Evolutionary conservation across 2,888 invertebrate species (phyloP).

Genomic region (Mythimna lalbum): DNA sequence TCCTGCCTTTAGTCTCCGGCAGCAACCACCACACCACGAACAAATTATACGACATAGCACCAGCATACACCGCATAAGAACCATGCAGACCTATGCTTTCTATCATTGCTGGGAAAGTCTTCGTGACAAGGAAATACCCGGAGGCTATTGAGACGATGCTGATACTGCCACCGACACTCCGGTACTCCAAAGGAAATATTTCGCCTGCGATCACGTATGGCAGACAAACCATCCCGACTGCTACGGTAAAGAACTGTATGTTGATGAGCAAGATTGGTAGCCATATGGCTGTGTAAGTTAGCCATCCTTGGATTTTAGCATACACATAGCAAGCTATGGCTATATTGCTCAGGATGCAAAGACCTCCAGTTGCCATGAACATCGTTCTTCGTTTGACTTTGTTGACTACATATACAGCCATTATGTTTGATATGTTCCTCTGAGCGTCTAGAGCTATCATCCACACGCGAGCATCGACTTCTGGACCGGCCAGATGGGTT

Average conservation of each 20-base stretch:
- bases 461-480: constrained; percentile 90
- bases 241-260: constrained; percentile 87
- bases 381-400: constrained; percentile 90
- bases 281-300: constrained; percentile 76
- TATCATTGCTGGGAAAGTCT: constrained; percentile 90
- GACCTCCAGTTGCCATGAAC: constrained; percentile 88
- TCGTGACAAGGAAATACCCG: constrained; percentile 91
- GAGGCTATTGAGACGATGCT: constrained; percentile 89
- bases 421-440: constrained; percentile 88
- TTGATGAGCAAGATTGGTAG: constrained; percentile 84
- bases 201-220: constrained; percentile 93
- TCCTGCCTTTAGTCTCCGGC: constrained; percentile 92
- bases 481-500: constrained; percentile 86
- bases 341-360: constrained; percentile 88
- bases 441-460: constrained; percentile 91
- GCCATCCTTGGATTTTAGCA: constrained; percentile 63
- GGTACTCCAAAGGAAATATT: constrained; percentile 90
- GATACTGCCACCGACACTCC: constrained; percentile 91
- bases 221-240: constrained; percentile 90
- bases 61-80: constrained; percentile 90
- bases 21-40: constrained; percentile 87
- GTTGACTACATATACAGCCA: constrained; percentile 90
- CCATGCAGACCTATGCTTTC: constrained; percentile 83
- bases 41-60: constrained; percentile 83
- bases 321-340: constrained; percentile 83